A percentile compares a stretch with the other conserved stretches of the same genome.
Evolutionary conservation across 2,888 invertebrate species (phyloP).

Genomic region (Cantharis rustica): DNA sequence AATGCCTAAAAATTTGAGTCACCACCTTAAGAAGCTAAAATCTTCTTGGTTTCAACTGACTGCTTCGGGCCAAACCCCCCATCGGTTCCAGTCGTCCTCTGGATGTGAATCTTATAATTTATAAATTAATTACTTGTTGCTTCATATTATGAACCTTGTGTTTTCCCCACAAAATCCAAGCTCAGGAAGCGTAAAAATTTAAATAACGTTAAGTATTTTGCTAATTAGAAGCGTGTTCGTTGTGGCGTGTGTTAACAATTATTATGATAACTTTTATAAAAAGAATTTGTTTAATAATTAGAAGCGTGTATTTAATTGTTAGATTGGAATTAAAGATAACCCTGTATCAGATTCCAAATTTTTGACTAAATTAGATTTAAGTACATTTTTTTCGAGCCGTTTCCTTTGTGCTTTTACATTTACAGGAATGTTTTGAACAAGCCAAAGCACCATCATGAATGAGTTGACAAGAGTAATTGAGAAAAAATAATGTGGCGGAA

Average conservation of each 20-base stretch:
- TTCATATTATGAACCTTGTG: slow-evolving; percentile 4
- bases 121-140: neutral
- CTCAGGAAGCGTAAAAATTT: slow-evolving; percentile 42
- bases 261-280: slow-evolving; percentile 36
- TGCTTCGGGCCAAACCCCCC: neutral
- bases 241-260: slow-evolving; percentile 47
- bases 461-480: neutral
- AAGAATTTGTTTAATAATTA: slow-evolving; percentile 41
- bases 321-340: slow-evolving; percentile 28
- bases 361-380: neutral
- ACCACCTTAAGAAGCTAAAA: neutral
- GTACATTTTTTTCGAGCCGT: neutral
- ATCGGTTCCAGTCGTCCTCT: neutral
- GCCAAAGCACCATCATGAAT: neutral
- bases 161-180: slow-evolving; percentile 40
- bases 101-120: neutral
- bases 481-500: slow-evolving; percentile 11
- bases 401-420: neutral
- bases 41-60: no score
- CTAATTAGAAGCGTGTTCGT: slow-evolving; percentile 50
- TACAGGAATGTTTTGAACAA: neutral
- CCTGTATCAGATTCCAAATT: slow-evolving; percentile 1
- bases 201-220: slow-evolving; percentile 51
- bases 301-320: slow-evolving; percentile 41
- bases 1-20: neutral